Evolutionary conservation across 2,888 invertebrate species (phyloP).

Genomic region (Euplagia quadripunctaria): DNA sequence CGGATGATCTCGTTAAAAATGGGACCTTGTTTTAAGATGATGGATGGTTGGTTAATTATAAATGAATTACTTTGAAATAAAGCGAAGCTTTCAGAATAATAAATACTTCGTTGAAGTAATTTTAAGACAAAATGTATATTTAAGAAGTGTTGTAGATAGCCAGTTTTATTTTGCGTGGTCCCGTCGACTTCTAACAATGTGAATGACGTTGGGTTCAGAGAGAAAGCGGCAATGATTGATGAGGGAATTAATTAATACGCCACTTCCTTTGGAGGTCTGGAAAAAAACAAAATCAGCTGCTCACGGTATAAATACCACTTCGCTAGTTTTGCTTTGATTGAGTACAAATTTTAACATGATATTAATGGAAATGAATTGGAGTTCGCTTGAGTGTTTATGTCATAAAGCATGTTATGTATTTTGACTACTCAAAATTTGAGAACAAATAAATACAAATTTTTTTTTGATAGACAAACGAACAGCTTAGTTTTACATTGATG

Average conservation of each 20-base stretch:
- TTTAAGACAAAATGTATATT: constrained; percentile 33
- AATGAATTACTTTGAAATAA: constrained; percentile 9
- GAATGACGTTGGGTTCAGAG: constrained; percentile 74
- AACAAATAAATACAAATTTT: too few relatives aligned
- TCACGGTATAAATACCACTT: constrained; percentile 63
- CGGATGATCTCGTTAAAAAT: constrained; percentile 13
- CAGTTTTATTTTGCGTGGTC: constrained; percentile 61
- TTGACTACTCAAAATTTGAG: too few relatives aligned
- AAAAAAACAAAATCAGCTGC: constrained; percentile 69
- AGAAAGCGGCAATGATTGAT: constrained; percentile 79
- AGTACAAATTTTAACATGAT: constrained; percentile 42
- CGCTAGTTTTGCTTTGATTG: constrained; percentile 58
- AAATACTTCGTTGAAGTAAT: constrained; percentile 41
- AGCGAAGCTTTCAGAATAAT: constrained; percentile 5
- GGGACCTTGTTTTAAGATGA: constrained; percentile 3
- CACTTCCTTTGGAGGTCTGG: constrained; percentile 73
- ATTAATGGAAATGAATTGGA: constrained; percentile 44
- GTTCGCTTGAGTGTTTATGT: background rate
- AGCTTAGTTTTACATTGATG: too few relatives aligned
- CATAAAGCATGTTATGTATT: too few relatives aligned
- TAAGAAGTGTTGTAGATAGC: constrained; percentile 39
- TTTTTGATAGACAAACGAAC: too few relatives aligned
- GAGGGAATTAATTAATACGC: constrained; percentile 80
- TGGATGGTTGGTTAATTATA: constrained; percentile 13
- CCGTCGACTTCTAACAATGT: constrained; percentile 72